Evolutionary conservation across 23 tunicate genomes (phyloP), one percentile per base, ranked within the genome.

Genomic region (Pegea sp.): DNA sequence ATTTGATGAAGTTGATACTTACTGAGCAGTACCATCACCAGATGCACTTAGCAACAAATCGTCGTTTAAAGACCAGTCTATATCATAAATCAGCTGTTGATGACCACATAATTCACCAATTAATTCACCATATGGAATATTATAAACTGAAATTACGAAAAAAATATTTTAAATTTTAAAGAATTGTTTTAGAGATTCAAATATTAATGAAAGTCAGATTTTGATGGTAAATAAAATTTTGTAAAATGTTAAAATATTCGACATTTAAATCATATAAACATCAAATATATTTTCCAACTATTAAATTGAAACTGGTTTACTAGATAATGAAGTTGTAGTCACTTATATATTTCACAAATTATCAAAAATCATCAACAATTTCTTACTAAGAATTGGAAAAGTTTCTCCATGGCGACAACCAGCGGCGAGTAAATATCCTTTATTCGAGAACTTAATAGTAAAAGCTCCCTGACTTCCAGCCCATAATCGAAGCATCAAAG

Each of bases 21-120:
- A 84, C 95, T 84, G 95, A 5, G 95, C 95, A 2, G 95, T 84
- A 19, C 95, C 95, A 58, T 84, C 95, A 43, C 74, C 95, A n/a
- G 95, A 84, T 38, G 95, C 78, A n/a, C 84, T 67, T n/a, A 84
- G 61, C 49, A 84, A 52, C 22, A 51, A 67, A 13, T 46, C 30
- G 52, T 72, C 80, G 48, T 84, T 68, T 49, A 73, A 73, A 27
- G 84, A 73, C 95, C 95, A 84, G 32, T 74, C 67, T 33, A 84
- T 67, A 55, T 74, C 84, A 63, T 84, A 84, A 26, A 84, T 84
- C 28, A 84, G 71, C 34, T 84, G 95, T 28, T 84, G 95, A 53
- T 84, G 95, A 8, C 75, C 75, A 26, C 48, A 63, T 43, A 84
- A 48, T 11, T 31, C 75, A 4, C 84, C 95, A 58, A 84, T 84